Conservation (phyloP, 2,797 vertebrate species). For the Coregonus ussuriensis region DNA sequence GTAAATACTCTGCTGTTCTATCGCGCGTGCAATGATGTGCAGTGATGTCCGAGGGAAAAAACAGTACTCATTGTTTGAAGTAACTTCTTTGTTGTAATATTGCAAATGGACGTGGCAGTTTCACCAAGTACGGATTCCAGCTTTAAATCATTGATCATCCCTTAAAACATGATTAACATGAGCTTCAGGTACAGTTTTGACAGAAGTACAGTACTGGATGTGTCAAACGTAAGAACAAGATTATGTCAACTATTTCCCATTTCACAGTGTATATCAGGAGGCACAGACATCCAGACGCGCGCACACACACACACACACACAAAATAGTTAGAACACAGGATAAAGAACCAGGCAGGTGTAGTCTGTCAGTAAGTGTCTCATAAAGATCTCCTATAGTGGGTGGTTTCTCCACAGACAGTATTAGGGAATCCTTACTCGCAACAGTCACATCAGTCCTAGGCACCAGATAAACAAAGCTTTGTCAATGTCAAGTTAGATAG, state of each 20-base stretch:
- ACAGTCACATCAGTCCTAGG: not conserved
- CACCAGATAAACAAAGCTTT: not conserved
- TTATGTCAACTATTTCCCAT: constrained; percentile 36
- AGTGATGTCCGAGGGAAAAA: no score
- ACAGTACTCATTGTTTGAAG: no score
- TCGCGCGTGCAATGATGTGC: no score
- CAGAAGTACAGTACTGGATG: constrained; percentile 16
- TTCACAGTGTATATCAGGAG: constrained; percentile 69
- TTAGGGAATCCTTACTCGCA: not conserved
- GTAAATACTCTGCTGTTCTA: not conserved
- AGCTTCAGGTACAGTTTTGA: constrained; percentile 31
- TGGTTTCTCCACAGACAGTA: not conserved
- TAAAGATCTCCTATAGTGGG: not conserved
- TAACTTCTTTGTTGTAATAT: no score
- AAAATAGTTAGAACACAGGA: constrained; percentile 4
- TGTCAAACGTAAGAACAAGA: constrained; percentile 67
- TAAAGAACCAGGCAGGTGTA: constrained; percentile 1
- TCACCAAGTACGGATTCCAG: not conserved
- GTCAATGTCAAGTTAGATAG: not conserved
- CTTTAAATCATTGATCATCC: not conserved
- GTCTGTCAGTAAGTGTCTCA: constrained; percentile 8
- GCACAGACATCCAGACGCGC: not conserved
- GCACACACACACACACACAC: not conserved
- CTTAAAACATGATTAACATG: constrained; percentile 7
- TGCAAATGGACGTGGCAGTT: not conserved